A percentile compares a stretch with the other conserved stretches of the same genome.
Conservation (phyloP, 2,797 vertebrate species). For the Phrynocephalus forsythii region DNA sequence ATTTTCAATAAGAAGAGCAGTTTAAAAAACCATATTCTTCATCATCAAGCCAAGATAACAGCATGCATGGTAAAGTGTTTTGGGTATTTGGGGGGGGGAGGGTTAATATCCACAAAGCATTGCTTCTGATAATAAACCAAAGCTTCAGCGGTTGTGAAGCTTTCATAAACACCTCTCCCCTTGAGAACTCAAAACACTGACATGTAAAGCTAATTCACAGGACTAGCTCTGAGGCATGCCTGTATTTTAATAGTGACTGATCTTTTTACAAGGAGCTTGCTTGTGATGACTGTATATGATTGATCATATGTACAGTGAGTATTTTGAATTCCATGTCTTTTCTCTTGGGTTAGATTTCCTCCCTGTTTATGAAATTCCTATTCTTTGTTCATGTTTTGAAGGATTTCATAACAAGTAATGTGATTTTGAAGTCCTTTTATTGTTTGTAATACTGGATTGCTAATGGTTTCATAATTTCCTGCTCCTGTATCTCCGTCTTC, state of each 20-base stretch:
- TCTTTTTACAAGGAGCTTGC: background rate
- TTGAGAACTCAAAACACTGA: background rate
- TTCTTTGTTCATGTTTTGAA: too few species aligned
- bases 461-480: too few species aligned
- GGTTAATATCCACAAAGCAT: background rate
- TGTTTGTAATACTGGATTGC: too few species aligned
- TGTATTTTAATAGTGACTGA: background rate
- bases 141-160: background rate
- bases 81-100: too few species aligned
- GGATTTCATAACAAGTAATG: too few species aligned
- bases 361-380: too few species aligned
- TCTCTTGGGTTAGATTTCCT: too few species aligned
- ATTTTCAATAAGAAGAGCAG: slow-evolving; percentile 2
- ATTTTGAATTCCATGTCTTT: background rate
- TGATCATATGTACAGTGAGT: background rate
- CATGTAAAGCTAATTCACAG: background rate
- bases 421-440: too few species aligned
- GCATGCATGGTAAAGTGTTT: background rate
- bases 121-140: slow-evolving; percentile 4
- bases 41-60: slow-evolving; percentile 17
- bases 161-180: background rate
- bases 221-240: background rate
- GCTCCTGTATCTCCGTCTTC: too few species aligned
- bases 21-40: slow-evolving; percentile 29
- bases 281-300: background rate